Conservation (phyloP, 92 coral and sea anemone genomes). For the Zoanthus solanderi region DNA sequence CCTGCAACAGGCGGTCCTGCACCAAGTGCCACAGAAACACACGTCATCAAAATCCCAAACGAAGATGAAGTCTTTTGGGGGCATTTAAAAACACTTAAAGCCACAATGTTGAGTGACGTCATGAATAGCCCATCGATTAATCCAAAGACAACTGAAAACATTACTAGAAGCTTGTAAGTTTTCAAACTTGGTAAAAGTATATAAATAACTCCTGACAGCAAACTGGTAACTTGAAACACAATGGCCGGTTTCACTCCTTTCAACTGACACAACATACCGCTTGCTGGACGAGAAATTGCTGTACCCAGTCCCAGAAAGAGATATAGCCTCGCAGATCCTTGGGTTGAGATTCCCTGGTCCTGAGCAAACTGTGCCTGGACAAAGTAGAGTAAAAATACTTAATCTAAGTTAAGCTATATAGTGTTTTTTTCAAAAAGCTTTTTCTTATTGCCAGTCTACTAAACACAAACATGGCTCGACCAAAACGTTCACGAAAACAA, state of each 20-base stretch:
- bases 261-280: slow-evolving; percentile 41
- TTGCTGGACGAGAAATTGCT: slow-evolving; percentile 27
- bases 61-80: slow-evolving; percentile 19
- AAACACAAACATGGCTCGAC: no score
- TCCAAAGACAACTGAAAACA: slow-evolving; percentile 19
- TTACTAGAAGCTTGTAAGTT: background rate
- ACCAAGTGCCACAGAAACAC: slow-evolving; percentile 6
- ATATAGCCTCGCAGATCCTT: slow-evolving; percentile 18
- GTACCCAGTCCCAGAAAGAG: slow-evolving; percentile 30
- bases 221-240: slow-evolving; percentile 19
- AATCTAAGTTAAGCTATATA: background rate
- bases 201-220: background rate
- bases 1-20: slow-evolving; percentile 39
- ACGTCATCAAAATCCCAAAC: slow-evolving; percentile 13
- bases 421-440: no score
- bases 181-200: background rate
- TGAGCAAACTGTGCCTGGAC: slow-evolving; percentile 23
- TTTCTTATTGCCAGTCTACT: no score
- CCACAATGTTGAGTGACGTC: slow-evolving; percentile 4
- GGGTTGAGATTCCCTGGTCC: slow-evolving; percentile 15
- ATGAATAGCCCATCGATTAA: slow-evolving; percentile 16
- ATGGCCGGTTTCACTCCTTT: slow-evolving; percentile 15
- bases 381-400: background rate
- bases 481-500: no score
- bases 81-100: slow-evolving; percentile 5